phyloP scores from a whole-genome alignment of 2,797 vertebrate species.

The Geotrypetes seraphini region DNA sequence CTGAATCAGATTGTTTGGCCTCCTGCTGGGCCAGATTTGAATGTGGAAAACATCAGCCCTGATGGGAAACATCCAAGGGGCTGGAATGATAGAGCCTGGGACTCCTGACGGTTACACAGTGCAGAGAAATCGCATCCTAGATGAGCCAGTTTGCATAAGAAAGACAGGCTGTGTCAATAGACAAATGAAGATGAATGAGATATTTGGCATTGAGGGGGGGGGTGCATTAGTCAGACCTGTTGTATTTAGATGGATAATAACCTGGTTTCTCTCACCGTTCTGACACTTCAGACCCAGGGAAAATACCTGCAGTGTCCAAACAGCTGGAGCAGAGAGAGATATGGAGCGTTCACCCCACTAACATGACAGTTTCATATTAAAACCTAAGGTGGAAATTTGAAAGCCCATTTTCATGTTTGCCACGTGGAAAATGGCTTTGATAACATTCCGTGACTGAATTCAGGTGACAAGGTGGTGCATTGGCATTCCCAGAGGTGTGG shows the following conservation, averaged over 20 bases:
- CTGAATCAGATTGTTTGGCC: conserved; percentile 56
- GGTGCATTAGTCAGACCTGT: conserved; percentile 51
- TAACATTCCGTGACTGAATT: too few species aligned
- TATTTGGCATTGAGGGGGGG: too few species aligned
- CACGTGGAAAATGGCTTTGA: too few species aligned
- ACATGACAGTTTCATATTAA: too few species aligned
- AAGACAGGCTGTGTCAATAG: conserved; percentile 63
- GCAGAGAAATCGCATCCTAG: conserved; percentile 36
- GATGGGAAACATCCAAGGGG: conserved; percentile 38
- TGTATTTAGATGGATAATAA: conserved; percentile 51
- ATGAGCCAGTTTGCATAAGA: conserved; percentile 62
- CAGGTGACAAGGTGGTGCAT: too few species aligned
- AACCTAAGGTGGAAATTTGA: too few species aligned
- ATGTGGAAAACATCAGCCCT: conserved; percentile 45
- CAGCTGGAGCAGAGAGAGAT: too few species aligned
- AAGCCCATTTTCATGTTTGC: too few species aligned
- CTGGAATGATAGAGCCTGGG: conserved; percentile 26
- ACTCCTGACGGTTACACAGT: conserved; percentile 29
- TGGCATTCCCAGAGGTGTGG: too few species aligned
- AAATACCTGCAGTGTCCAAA: too few species aligned
- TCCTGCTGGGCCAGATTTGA: conserved; percentile 45
- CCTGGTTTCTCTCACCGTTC: conserved; percentile 31
- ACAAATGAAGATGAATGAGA: conserved; percentile 72
- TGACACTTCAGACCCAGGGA: too few species aligned
- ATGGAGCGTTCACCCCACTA: too few species aligned